Conservation (phyloP, 2,888 invertebrate species). For the Erannis defoliaria region DNA sequence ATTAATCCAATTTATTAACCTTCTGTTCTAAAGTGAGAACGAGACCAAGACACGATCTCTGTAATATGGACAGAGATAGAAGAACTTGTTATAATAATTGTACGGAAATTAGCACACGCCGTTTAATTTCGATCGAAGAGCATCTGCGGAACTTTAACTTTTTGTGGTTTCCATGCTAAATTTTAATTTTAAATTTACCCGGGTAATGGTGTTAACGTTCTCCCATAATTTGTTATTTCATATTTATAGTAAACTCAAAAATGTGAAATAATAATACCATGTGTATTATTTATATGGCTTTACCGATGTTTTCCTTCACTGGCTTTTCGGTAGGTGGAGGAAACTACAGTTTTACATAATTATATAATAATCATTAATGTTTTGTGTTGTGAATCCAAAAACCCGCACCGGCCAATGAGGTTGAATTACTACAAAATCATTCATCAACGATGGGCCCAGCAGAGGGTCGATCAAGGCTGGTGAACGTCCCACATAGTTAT, state of each 20-base stretch:
- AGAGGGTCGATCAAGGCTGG: too few relatives aligned
- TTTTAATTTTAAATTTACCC: constrained; percentile 8
- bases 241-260: background rate
- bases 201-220: constrained; percentile 28
- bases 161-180: constrained; percentile 7
- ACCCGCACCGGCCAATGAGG: too few relatives aligned
- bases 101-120: constrained; percentile 16
- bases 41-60: background rate
- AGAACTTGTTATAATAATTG: constrained; percentile 20
- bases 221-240: constrained; percentile 10
- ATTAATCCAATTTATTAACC: constrained; percentile 20
- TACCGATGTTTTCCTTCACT: too few relatives aligned
- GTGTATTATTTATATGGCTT: too few relatives aligned
- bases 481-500: too few relatives aligned
- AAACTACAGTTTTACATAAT: too few relatives aligned
- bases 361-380: too few relatives aligned
- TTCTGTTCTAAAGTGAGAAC: constrained; percentile 3
- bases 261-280: background rate
- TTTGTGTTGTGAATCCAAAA: too few relatives aligned
- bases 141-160: constrained; percentile 21
- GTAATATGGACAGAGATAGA: constrained; percentile 15
- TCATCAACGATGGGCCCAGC: too few relatives aligned
- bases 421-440: too few relatives aligned
- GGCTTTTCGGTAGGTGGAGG: too few relatives aligned
- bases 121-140: background rate